Evolutionary conservation across 2,113 vertebrate species (phyloP).

Genomic region (Macquaria australasica): DNA sequence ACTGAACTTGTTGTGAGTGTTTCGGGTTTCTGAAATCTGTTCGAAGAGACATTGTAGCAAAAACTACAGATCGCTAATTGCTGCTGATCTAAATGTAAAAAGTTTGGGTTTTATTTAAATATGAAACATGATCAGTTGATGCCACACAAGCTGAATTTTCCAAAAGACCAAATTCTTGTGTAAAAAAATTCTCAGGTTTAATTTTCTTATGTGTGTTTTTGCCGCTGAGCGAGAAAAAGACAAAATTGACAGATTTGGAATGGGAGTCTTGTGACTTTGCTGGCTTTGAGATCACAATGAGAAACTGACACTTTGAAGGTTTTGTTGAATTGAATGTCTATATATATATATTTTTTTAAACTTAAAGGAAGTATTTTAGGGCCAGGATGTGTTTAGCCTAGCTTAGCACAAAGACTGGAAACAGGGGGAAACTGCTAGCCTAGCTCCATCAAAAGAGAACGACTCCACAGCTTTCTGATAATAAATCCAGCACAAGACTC

Average conservation of each 20-base stretch:
- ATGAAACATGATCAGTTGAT: not conserved
- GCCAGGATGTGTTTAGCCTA: not conserved
- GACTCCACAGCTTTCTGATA: not conserved
- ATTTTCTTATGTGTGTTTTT: not conserved
- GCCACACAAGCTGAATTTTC: not conserved
- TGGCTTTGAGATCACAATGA: not conserved
- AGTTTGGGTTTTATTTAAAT: not conserved
- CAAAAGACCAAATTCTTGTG: constrained; percentile 3
- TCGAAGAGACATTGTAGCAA: not conserved
- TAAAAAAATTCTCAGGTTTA: not conserved
- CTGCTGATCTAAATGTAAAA: not conserved
- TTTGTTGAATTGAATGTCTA: too few species aligned
- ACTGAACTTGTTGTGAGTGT: too few species aligned
- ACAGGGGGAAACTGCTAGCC: not conserved
- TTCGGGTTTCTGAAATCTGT: too few species aligned
- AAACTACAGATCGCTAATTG: too few species aligned
- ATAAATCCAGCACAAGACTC: not conserved
- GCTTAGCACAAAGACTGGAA: constrained; percentile 11
- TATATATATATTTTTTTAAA: too few species aligned
- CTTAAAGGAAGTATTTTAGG: too few species aligned
- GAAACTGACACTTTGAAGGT: too few species aligned
- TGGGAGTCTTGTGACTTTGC: not conserved
- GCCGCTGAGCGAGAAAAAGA: not conserved
- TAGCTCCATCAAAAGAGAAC: not conserved
- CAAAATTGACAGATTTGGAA: not conserved